Evolutionary conservation across 2,113 vertebrate species (phyloP).

Genomic region (Pelvicachromis taeniatus): DNA sequence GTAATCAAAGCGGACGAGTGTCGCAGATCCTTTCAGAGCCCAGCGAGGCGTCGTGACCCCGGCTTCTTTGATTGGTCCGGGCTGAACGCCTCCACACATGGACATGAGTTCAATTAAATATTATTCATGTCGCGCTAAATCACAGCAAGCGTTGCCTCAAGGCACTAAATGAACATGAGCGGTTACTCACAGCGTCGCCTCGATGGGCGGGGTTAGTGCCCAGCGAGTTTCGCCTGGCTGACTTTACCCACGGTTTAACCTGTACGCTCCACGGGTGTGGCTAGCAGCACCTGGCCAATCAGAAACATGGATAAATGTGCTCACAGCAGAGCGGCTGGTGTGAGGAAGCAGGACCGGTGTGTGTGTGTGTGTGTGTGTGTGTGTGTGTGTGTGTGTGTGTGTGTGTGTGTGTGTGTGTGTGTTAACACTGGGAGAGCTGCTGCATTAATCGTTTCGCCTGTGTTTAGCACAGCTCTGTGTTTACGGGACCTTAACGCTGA

Average conservation of each 20-base stretch:
- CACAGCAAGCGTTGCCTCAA: too few species aligned
- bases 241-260: background rate
- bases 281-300: background rate
- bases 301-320: background rate
- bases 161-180: background rate
- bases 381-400: too few species aligned
- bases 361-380: too few species aligned
- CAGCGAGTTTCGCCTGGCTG: background rate
- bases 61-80: background rate
- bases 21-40: background rate
- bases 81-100: rapidly evolving
- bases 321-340: background rate
- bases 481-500: background rate
- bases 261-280: background rate
- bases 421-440: background rate
- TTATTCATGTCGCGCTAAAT: background rate
- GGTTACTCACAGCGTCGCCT: background rate
- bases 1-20: background rate
- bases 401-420: too few species aligned
- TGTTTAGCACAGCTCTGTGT: background rate
- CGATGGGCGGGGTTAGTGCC: background rate
- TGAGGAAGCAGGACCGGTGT: background rate
- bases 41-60: too few species aligned
- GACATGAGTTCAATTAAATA: background rate
- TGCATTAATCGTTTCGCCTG: background rate